phyloP scores from a whole-genome alignment of 2,797 vertebrate genomes.

The Perodicticus potto region DNA sequence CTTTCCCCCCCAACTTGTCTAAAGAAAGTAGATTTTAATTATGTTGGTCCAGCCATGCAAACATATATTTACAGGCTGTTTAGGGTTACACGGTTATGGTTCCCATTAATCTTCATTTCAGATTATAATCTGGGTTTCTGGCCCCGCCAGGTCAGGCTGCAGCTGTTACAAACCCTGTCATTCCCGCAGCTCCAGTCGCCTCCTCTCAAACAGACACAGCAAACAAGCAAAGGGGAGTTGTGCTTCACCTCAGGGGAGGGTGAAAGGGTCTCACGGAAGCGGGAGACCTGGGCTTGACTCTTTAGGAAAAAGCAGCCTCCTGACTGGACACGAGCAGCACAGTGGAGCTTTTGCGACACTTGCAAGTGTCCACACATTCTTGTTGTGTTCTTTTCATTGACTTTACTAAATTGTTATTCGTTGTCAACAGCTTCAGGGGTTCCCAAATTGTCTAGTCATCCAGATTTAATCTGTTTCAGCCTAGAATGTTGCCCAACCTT shows the following conservation, averaged over 20 bases:
- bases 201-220: not conserved
- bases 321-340: not conserved
- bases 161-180: not conserved
- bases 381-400: conserved; percentile 45
- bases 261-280: not conserved
- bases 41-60: not conserved
- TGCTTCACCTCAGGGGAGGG: not conserved
- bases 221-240: not conserved
- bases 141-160: not conserved
- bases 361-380: not conserved
- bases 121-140: not conserved
- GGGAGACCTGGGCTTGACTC: not conserved
- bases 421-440: conserved; percentile 37
- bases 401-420: conserved; percentile 45
- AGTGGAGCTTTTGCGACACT: not conserved
- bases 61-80: not conserved
- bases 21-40: conserved; percentile 45
- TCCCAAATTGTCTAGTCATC: conserved; percentile 3
- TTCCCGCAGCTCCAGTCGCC: not conserved
- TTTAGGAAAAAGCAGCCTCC: not conserved
- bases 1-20: not conserved
- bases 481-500: not conserved
- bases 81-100: not conserved
- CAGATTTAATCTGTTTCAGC: conserved; percentile 63
- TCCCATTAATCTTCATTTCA: not conserved